Base-by-base conservation (phyloP, 2,888 invertebrate genomes). In the Sclerodermus sp. region DNA sequence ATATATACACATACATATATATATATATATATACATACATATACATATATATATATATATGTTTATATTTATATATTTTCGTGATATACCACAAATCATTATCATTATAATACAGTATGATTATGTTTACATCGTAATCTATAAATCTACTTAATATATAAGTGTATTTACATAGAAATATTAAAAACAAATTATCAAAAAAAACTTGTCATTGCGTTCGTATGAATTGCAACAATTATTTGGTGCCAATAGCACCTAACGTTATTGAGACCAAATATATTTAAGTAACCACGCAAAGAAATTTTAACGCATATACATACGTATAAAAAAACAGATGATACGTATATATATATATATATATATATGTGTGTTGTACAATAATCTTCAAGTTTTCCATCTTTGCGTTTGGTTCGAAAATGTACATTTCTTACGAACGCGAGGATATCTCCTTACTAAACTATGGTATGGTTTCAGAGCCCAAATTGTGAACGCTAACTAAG, bases 51-150 rank as follows among this genome's bases (percentile, higher is more conserved):
- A 17, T 47, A 31, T 42, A 31, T 50, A 42, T 47, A 46, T 56
- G 32, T 49, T 39, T 49, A 40, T 55, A 49, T 56, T 44, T 51
- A 37, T 54, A 62, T 60, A 54, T 58, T 49, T 66, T 64, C 62
- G 62, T 64, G 67, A 70, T 70, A 73, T 72, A 73, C 73, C 68
- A 72, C 68, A 73, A 71, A 68, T 68, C 63, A 62, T 71, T 68
- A 76, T 69, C 70, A 68, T 66, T 76, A 76, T 76, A 67, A 70
- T 76, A 76, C 76, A 76, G 63, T 75, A 73, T 67, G 72, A 73
- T 74, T 73, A 73, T 71, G 66, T 72, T 73, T 70, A 74, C 67
- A 70, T 64, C 69, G 65, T 66, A 70, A 61, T 58, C 70, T 76
- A 74, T 57, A 64, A 68, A 69, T 61, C 70, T 74, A 73, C 67